Evolutionary conservation across 2,797 vertebrate genomes (phyloP).

Genomic region (Lacerta viridis): DNA sequence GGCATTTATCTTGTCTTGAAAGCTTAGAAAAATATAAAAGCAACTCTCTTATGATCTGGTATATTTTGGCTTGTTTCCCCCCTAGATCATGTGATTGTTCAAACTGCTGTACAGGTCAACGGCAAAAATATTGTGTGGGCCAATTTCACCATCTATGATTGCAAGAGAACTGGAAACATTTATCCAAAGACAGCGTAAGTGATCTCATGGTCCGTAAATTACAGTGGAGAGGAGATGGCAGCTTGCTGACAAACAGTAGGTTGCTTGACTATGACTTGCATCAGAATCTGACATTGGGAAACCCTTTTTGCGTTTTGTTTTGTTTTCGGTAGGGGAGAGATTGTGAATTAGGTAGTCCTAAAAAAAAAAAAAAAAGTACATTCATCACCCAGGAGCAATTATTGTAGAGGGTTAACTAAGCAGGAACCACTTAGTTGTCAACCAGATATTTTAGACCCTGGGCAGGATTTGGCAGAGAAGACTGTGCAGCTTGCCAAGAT

Average conservation of each 20-base stretch:
- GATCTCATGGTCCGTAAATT: not conserved
- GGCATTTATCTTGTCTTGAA: constrained; percentile 56
- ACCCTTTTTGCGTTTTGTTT: not conserved
- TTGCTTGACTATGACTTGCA: not conserved
- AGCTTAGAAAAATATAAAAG: constrained; percentile 18
- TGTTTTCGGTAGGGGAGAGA: fast-evolving
- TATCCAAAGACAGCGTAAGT: constrained; percentile 91
- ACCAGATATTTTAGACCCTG: not conserved
- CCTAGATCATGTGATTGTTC: constrained; percentile 91
- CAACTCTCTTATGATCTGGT: constrained; percentile 66
- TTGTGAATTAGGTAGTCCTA: not conserved
- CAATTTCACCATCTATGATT: constrained; percentile 94
- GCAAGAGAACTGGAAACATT: constrained; percentile 87
- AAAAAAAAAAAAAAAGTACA: not conserved
- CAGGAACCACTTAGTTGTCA: not conserved
- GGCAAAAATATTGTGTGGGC: constrained; percentile 89
- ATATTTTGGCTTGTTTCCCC: constrained; percentile 64
- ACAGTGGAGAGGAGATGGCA: not conserved
- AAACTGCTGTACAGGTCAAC: constrained; percentile 89
- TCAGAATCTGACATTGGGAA: not conserved
- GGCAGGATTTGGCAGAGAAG: constrained; percentile 55
- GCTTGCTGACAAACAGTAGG: not conserved
- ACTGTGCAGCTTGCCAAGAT: constrained; percentile 52
- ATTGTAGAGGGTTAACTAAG: not conserved
- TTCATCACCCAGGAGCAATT: fast-evolving